Evolutionary conservation across 2,888 invertebrate genomes (phyloP).

Genomic region (Chaetoderma sp.): DNA sequence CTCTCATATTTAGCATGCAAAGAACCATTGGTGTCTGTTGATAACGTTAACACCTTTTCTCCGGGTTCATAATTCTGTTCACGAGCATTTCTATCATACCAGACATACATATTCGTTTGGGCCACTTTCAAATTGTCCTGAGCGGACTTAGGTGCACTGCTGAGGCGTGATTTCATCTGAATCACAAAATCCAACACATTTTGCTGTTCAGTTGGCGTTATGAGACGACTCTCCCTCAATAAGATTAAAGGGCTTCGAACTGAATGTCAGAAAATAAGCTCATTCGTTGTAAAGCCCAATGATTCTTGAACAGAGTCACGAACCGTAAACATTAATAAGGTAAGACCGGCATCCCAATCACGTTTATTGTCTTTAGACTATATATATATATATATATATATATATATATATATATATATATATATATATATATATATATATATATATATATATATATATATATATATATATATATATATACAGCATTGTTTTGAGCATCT

Average conservation of each 20-base stretch:
- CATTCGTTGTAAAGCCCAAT: neutral
- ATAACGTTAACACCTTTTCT: slow-evolving; percentile 33
- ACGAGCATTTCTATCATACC: neutral
- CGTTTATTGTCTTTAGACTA: too few species aligned
- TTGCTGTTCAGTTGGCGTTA: neutral
- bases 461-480: too few species aligned
- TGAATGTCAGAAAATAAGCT: slow-evolving; percentile 7
- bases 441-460: too few species aligned
- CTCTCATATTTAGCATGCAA: slow-evolving; percentile 14
- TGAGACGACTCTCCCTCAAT: neutral
- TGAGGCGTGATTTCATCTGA: neutral
- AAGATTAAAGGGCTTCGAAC: slow-evolving; percentile 6
- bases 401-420: too few species aligned
- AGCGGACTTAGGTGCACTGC: neutral
- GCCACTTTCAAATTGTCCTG: neutral
- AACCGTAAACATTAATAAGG: neutral
- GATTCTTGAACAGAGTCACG: neutral
- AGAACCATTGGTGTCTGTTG: neutral
- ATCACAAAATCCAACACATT: neutral
- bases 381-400: too few species aligned
- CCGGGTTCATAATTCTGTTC: slow-evolving; percentile 32
- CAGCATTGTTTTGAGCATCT: neutral
- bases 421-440: too few species aligned
- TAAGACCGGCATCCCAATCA: neutral
- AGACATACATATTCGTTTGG: neutral